Percentiles rank a stretch among this genome's conserved stretches.
These are phyloP conservation scores for Lycophotia porphyrea DNA, from an alignment of 2,888 invertebrate species.

Conservation along the genomic window DNA sequence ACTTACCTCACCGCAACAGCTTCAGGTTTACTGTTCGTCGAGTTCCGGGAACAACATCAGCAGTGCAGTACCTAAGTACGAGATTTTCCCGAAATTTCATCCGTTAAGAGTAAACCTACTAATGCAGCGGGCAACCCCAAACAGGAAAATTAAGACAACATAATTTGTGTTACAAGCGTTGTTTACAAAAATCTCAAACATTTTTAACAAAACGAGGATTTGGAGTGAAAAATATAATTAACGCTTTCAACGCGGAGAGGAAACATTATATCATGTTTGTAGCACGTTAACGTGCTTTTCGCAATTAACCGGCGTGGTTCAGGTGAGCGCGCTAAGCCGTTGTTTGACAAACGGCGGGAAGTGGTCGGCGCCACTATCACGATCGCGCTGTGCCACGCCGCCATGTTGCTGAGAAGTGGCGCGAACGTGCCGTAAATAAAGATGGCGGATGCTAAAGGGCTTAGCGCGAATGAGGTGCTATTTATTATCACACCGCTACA, in stretches of 20 bases:
- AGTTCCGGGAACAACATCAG: background rate
- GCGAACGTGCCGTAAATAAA: slow-evolving; percentile 86
- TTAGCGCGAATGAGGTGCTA: slow-evolving; percentile 72
- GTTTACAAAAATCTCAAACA: slow-evolving; percentile 65
- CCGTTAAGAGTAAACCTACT: background rate
- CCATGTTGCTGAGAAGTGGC: slow-evolving; percentile 75
- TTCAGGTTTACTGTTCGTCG: background rate
- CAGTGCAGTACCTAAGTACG: background rate
- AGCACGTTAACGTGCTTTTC: slow-evolving; percentile 83
- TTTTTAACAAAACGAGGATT: slow-evolving; percentile 64
- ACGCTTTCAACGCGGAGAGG: slow-evolving; percentile 74
- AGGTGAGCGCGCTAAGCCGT: slow-evolving; percentile 81
- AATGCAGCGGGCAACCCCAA: slow-evolving; percentile 17
- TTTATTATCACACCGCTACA: slow-evolving; percentile 68
- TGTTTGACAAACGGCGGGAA: slow-evolving; percentile 86
- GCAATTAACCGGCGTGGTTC: slow-evolving; percentile 83
- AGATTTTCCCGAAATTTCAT: background rate
- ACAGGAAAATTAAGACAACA: slow-evolving; percentile 23
- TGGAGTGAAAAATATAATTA: slow-evolving; percentile 73
- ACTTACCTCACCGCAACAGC: background rate
- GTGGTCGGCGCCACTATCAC: slow-evolving; percentile 80
- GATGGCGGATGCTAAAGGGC: slow-evolving; percentile 78
- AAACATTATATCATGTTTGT: slow-evolving; percentile 85
- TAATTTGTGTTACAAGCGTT: slow-evolving; percentile 41
- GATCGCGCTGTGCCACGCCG: slow-evolving; percentile 68